A percentile compares a stretch with the other conserved stretches of the same genome.
Conservation (phyloP, 2,113 vertebrate species). For the Neotragus moschatus region DNA sequence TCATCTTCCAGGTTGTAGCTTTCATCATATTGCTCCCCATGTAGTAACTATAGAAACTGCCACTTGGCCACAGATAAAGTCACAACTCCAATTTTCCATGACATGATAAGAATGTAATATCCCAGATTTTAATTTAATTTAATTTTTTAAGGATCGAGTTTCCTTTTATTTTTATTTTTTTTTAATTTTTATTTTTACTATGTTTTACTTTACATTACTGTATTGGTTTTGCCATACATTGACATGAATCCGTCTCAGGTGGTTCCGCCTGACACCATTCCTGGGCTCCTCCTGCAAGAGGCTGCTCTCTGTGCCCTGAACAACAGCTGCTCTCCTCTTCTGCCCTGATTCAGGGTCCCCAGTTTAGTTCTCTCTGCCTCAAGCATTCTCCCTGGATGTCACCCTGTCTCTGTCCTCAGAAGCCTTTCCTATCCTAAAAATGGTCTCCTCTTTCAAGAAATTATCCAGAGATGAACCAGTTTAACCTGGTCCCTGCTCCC, state of each 20-base stretch:
- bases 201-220: too few relatives aligned
- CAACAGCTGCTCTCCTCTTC: accelerated
- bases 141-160: too few relatives aligned
- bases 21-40: not conserved
- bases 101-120: not conserved
- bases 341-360: not conserved
- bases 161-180: too few relatives aligned
- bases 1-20: not conserved
- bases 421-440: not conserved
- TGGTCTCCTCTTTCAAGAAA: not conserved
- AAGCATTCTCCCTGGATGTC: not conserved
- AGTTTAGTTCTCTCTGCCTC: not conserved
- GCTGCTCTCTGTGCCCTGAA: not conserved
- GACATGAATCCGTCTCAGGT: too few relatives aligned
- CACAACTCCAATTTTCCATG: not conserved
- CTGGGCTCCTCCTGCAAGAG: not conserved
- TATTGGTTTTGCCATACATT: too few relatives aligned
- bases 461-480: not conserved
- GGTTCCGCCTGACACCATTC: not conserved
- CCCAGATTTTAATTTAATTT: not conserved
- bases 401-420: not conserved
- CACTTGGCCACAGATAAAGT: not conserved
- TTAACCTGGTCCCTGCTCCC: accelerated
- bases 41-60: not conserved
- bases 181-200: too few relatives aligned